phyloP scores from a whole-genome alignment of 2,797 vertebrate species.

The Petrocephalus schoutedeni region DNA sequence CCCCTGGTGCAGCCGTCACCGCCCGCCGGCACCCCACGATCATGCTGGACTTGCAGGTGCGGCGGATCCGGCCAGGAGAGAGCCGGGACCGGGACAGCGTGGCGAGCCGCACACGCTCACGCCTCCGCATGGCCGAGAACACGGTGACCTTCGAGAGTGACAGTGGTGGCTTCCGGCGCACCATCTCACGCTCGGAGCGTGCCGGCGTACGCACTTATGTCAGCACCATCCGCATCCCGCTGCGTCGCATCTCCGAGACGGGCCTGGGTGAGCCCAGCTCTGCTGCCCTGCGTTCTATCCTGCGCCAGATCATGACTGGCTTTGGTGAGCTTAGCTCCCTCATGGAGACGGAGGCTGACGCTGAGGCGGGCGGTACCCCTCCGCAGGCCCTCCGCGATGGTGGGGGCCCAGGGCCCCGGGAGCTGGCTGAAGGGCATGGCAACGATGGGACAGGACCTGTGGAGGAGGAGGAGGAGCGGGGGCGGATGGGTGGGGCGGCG shows the following conservation, averaged over 20 bases:
- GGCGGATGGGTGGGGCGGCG: conserved; percentile 43
- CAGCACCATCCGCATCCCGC: conserved; percentile 85
- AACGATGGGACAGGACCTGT: conserved; percentile 20
- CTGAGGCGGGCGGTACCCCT: conserved; percentile 37
- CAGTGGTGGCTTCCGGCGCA: conserved; percentile 82
- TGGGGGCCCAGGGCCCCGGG: conserved; percentile 25
- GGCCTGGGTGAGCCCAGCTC: conserved; percentile 84
- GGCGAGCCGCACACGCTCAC: conserved; percentile 84
- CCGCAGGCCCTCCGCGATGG: conserved; percentile 45
- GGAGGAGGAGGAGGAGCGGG: conserved; percentile 39
- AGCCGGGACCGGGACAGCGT: conserved; percentile 87
- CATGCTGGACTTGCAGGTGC: conserved; percentile 87
- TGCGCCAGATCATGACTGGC: conserved; percentile 90
- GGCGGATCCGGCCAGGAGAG: conserved; percentile 84
- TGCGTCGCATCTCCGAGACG: conserved; percentile 81
- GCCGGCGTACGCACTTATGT: conserved; percentile 86
- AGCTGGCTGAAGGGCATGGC: conserved; percentile 29
- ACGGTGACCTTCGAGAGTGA: conserved; percentile 83
- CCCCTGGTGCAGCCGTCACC: background rate
- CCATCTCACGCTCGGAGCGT: conserved; percentile 82
- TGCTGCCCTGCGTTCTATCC: conserved; percentile 77
- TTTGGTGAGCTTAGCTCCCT: conserved; percentile 88
- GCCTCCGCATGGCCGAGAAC: conserved; percentile 78
- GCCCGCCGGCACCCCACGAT: conserved; percentile 81
- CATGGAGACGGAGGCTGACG: conserved; percentile 85